phyloP scores from a whole-genome alignment of 2,113 vertebrate genomes.

The Fulica atra region DNA sequence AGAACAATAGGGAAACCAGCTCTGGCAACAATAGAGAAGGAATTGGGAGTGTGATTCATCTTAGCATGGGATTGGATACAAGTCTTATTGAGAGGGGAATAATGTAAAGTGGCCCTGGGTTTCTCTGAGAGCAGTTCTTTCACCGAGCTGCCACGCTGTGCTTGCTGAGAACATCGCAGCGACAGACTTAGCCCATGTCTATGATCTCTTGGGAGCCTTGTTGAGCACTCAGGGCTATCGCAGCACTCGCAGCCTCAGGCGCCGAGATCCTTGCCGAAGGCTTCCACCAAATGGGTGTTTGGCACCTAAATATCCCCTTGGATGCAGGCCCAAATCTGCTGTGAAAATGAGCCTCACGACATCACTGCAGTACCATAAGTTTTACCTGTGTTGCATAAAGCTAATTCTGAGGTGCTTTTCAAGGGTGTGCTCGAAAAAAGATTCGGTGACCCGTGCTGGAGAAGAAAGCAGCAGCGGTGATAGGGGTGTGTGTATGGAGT shows the following conservation, averaged over 20 bases:
- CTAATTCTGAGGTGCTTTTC: background rate
- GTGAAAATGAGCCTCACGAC: background rate
- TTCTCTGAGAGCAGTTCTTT: background rate
- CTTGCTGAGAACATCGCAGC: background rate
- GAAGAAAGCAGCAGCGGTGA: background rate
- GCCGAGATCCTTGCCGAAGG: background rate
- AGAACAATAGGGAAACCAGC: conserved; percentile 6
- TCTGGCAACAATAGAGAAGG: background rate
- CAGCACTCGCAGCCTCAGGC: background rate
- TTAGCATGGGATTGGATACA: background rate
- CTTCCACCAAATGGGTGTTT: background rate
- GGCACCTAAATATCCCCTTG: background rate
- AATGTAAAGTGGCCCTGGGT: background rate
- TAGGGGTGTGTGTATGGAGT: background rate
- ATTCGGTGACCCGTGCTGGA: accelerated
- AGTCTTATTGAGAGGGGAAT: background rate
- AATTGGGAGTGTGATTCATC: background rate
- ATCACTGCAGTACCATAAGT: background rate
- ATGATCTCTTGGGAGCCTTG: background rate
- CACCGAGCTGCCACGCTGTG: background rate
- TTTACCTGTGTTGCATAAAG: accelerated
- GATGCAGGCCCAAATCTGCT: background rate
- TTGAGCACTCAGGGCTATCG: accelerated
- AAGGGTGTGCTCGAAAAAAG: background rate
- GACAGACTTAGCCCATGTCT: background rate